These are phyloP conservation scores for Onychomys leucogaster DNA, from an alignment of 2,797 vertebrate species.

Conservation along the genomic window DNA sequence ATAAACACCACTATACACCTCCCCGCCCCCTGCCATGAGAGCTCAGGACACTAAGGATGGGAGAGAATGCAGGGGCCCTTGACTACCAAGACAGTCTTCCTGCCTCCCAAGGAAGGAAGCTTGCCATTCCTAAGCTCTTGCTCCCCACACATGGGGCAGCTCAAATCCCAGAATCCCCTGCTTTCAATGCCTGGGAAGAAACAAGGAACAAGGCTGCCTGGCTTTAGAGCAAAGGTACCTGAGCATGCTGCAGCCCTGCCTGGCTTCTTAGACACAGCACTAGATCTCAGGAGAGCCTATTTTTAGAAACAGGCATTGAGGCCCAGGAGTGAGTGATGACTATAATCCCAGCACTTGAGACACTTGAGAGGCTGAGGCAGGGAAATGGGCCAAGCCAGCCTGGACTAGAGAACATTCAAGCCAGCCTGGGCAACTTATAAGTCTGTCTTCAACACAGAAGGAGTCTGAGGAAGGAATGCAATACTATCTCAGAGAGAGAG, in stretches of 20 bases:
- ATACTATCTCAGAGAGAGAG: not conserved
- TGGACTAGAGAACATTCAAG: not conserved
- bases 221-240: not conserved
- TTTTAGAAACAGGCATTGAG: not conserved
- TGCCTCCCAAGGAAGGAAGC: not conserved
- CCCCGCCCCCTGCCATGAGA: too few relatives aligned
- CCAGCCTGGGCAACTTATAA: not conserved
- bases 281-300: not conserved
- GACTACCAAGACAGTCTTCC: not conserved
- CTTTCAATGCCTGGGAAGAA: not conserved
- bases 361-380: not conserved
- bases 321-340: not conserved
- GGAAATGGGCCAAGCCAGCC: not conserved
- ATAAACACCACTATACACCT: not conserved
- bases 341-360: not conserved
- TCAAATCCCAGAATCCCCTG: not conserved
- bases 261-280: not conserved
- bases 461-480: not conserved
- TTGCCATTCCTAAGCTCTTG: not conserved
- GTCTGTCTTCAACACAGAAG: not conserved
- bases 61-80: not conserved
- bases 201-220: not conserved
- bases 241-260: not conserved
- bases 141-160: too few relatives aligned
- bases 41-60: not conserved